A percentile compares a stretch with the other conserved stretches of the same genome.
These are phyloP conservation scores for Malurus leucopterus DNA, from an alignment of 2,797 vertebrate genomes.

Conservation along the genomic window DNA sequence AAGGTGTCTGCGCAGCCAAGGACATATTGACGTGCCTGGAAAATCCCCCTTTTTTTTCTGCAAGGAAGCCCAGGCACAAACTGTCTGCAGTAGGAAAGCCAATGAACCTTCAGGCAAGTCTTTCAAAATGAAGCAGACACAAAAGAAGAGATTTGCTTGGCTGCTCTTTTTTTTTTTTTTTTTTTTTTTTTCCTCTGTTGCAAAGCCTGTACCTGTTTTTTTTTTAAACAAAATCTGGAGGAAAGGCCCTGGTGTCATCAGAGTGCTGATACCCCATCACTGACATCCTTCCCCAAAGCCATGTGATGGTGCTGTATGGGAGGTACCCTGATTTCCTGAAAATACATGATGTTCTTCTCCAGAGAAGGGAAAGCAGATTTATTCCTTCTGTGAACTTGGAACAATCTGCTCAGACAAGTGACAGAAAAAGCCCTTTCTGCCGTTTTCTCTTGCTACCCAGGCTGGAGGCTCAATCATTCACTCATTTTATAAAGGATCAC, in stretches of 20 bases:
- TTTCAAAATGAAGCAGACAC: slow-evolving; percentile 44
- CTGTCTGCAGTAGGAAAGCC: slow-evolving; percentile 23
- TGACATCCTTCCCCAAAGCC: neutral
- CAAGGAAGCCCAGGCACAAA: slow-evolving; percentile 38
- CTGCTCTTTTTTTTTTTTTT: neutral
- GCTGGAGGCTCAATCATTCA: accelerated
- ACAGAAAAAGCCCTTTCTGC: slow-evolving; percentile 10
- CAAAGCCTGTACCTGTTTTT: neutral
- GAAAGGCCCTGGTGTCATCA: neutral
- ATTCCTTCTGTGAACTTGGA: slow-evolving; percentile 22
- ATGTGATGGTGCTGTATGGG: neutral
- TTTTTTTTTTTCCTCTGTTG: neutral
- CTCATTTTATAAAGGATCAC: neutral
- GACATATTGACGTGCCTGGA: slow-evolving; percentile 50
- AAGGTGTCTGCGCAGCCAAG: slow-evolving; percentile 39
- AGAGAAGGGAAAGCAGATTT: slow-evolving; percentile 22
- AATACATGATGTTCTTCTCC: slow-evolving; percentile 17
- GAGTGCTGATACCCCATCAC: neutral
- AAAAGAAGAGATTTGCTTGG: neutral
- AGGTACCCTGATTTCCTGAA: slow-evolving; percentile 22
- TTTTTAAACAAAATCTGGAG: neutral
- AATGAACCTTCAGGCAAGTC: slow-evolving; percentile 51
- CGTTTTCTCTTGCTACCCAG: neutral
- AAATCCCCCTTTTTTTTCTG: slow-evolving; percentile 25
- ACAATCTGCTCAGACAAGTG: neutral